A percentile compares a stretch with the other conserved stretches of the same genome.
These are phyloP conservation scores for Pitta sordida DNA, from an alignment of 2,113 vertebrate species.

Conservation along the genomic window DNA sequence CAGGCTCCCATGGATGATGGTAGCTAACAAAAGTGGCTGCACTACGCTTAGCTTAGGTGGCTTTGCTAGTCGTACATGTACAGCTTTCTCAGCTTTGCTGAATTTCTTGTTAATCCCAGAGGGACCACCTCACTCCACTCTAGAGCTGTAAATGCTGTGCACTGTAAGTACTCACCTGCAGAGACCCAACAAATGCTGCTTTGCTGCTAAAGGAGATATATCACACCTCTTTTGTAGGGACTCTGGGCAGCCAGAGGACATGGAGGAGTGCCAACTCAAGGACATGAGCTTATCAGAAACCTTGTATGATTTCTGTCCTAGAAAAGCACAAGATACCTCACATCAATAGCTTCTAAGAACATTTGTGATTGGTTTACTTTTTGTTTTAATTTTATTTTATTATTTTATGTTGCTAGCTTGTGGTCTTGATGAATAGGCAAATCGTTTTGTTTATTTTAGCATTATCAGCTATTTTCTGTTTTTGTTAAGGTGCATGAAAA, in stretches of 20 bases:
- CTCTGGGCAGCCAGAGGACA: background rate
- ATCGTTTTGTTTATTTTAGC: background rate
- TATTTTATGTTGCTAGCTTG: background rate
- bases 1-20: background rate
- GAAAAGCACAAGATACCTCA: background rate
- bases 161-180: background rate
- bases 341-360: background rate
- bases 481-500: background rate
- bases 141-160: background rate
- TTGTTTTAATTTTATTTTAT: background rate
- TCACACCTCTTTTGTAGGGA: background rate
- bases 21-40: background rate
- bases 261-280: accelerated
- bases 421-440: background rate
- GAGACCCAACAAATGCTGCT: background rate
- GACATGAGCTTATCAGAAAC: background rate
- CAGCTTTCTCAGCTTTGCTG: background rate
- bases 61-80: background rate
- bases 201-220: background rate
- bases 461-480: background rate
- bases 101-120: background rate
- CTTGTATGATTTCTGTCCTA: background rate
- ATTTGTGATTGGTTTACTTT: too few species aligned
- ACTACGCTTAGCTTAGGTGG: background rate
- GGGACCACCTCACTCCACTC: background rate